A percentile compares a stretch with the other conserved stretches of the same genome.
These are phyloP conservation scores for Andrena bucephala DNA, from an alignment of 2,888 invertebrate genomes.

Conservation along the genomic window DNA sequence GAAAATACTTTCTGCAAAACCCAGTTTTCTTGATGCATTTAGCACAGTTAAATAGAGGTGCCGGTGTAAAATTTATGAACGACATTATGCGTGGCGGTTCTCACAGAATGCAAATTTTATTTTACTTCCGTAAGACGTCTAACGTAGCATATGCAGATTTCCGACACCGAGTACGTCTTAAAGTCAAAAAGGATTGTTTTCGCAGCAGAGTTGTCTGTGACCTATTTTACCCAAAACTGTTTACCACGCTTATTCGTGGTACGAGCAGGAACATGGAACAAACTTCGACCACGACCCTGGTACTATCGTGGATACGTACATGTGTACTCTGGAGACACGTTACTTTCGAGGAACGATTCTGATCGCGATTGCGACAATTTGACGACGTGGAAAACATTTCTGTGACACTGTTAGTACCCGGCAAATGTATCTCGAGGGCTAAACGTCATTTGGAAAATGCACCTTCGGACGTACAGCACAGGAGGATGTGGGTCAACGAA, in stretches of 20 bases:
- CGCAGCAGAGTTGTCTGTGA: conserved; percentile 40
- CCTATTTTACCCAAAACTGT: conserved; percentile 45
- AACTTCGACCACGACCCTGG: no score
- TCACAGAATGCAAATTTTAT: not conserved
- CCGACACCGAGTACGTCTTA: not conserved
- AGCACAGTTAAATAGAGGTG: not conserved
- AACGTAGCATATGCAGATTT: not conserved
- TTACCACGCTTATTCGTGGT: conserved; percentile 10
- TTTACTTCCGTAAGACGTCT: not conserved
- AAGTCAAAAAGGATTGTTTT: conserved; percentile 22
- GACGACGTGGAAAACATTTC: conserved; percentile 33
- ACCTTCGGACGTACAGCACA: conserved; percentile 20
- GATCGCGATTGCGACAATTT: conserved; percentile 29
- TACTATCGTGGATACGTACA: no score
- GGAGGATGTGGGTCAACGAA: conserved; percentile 46
- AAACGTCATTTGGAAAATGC: conserved; percentile 47
- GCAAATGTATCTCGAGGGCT: conserved; percentile 18
- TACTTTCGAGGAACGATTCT: not conserved
- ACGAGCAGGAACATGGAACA: not conserved
- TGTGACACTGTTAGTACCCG: not conserved
- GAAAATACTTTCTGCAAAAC: no score
- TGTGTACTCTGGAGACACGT: not conserved
- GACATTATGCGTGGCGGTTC: not conserved
- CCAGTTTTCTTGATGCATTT: not conserved
- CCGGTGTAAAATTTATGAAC: not conserved